A percentile compares a stretch with the other conserved stretches of the same genome.
phyloP scores from a whole-genome alignment of 1,140 invertebrate species.

The Physella acuta region DNA sequence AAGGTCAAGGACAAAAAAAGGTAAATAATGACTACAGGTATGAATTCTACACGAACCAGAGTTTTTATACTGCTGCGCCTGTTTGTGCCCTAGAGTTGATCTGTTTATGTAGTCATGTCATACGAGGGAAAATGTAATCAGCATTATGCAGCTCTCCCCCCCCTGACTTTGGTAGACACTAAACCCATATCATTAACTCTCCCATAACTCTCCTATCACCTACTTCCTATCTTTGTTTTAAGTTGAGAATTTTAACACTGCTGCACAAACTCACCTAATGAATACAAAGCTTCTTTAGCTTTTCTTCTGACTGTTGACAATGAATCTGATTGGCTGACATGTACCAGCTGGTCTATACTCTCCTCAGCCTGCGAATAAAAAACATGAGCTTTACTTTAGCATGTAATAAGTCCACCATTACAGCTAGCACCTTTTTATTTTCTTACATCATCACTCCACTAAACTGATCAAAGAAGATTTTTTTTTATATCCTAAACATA shows the following conservation, averaged over 20 bases:
- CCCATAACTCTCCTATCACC: background rate
- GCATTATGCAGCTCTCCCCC: background rate
- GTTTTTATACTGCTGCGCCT: too few relatives aligned
- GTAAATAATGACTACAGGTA: too few relatives aligned
- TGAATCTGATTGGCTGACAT: conserved; percentile 49
- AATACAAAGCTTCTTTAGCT: conserved; percentile 54
- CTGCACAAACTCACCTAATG: conserved; percentile 49
- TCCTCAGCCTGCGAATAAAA: conserved; percentile 32
- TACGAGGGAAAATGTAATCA: background rate
- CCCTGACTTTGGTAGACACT: background rate
- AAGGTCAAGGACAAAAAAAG: too few relatives aligned
- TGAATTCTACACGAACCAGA: too few relatives aligned
- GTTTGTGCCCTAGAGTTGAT: too few relatives aligned
- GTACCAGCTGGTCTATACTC: conserved; percentile 32
- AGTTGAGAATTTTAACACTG: background rate
- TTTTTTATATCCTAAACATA: too few relatives aligned
- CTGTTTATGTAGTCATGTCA: too few relatives aligned
- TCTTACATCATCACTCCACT: too few relatives aligned
- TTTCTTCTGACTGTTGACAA: conserved; percentile 44
- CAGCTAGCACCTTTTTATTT: too few relatives aligned
- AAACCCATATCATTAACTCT: background rate
- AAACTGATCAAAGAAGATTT: too few relatives aligned
- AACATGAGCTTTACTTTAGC: too few relatives aligned
- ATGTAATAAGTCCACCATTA: too few relatives aligned
- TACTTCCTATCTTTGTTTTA: background rate